Evolutionary conservation across 2,797 vertebrate genomes (phyloP).

Genomic region (Diceros bicornis): DNA sequence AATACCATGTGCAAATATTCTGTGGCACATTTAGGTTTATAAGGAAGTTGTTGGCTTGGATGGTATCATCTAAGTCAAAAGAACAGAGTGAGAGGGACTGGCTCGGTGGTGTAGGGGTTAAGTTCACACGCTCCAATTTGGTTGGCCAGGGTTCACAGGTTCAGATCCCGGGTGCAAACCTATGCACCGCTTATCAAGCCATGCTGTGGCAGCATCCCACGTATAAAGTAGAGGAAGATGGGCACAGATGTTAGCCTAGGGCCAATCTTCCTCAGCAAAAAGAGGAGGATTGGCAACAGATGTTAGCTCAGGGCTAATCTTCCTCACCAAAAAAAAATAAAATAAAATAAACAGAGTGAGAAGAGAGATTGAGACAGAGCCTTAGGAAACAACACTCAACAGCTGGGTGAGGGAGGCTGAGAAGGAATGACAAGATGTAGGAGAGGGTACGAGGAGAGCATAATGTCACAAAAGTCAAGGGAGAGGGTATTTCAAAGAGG

Average conservation of each 20-base stretch:
- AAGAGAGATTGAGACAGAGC: not conserved
- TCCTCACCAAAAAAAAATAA: no score
- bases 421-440: not conserved
- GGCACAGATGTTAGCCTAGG: no score
- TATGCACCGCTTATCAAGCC: no score
- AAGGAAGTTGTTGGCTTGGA: not conserved
- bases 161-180: no score
- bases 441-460: not conserved
- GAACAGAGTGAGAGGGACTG: not conserved
- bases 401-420: not conserved
- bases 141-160: no score
- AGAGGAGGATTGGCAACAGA: no score
- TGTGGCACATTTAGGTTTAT: not conserved
- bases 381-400: not conserved
- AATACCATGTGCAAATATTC: not conserved
- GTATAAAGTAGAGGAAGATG: no score
- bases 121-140: no score
- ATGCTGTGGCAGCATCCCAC: no score
- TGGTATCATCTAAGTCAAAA: not conserved
- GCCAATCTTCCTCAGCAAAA: no score
- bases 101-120: no score
- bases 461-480: not conserved
- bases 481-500: slow-evolving; percentile 7
- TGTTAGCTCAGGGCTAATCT: no score
- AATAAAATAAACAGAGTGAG: not conserved